Conservation (phyloP, 2,797 vertebrate genomes). For the Takifugu rubripes region DNA sequence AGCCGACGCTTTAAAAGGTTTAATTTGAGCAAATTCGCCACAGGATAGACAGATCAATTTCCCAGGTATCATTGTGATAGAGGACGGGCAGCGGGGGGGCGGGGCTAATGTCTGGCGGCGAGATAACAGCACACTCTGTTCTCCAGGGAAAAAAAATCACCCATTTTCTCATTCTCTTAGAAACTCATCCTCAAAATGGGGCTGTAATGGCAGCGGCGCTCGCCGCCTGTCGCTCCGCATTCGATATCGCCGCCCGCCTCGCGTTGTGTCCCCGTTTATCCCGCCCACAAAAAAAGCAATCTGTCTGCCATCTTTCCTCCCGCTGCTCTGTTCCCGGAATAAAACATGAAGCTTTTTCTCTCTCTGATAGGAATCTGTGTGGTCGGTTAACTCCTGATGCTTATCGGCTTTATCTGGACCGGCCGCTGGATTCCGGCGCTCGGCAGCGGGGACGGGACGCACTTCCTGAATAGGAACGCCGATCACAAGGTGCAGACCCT, state of each 20-base stretch:
- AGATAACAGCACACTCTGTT: conserved; percentile 57
- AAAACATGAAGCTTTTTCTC: conserved; percentile 44
- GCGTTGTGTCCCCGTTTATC: conserved; percentile 38
- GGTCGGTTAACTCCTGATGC: conserved; percentile 52
- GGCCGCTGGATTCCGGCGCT: conserved; percentile 11
- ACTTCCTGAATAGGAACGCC: conserved; percentile 57
- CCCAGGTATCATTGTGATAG: conserved; percentile 26
- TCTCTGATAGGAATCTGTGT: conserved; percentile 46
- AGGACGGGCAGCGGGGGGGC: conserved; percentile 2
- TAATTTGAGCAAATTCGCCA: conserved; percentile 49
- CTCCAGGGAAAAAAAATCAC: conserved; percentile 41
- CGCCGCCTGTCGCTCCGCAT: conserved; percentile 36
- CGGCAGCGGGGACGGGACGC: conserved; percentile 30
- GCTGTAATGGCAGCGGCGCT: conserved; percentile 46
- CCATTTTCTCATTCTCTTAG: conserved; percentile 54
- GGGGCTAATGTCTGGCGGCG: conserved; percentile 45
- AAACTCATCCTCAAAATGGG: conserved; percentile 53
- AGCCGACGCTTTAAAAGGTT: conserved; percentile 45
- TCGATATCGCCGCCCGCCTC: conserved; percentile 49
- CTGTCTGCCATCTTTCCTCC: conserved; percentile 49
- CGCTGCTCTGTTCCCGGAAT: conserved; percentile 40
- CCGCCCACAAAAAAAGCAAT: conserved; percentile 52
- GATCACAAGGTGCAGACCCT: too few relatives aligned
- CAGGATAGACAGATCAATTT: conserved; percentile 48
- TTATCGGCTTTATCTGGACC: conserved; percentile 56